Percentiles rank a stretch among this genome's conserved stretches.
Evolutionary conservation across 2,797 vertebrate species (phyloP).

Genomic region (Poeciliopsis presidionis): DNA sequence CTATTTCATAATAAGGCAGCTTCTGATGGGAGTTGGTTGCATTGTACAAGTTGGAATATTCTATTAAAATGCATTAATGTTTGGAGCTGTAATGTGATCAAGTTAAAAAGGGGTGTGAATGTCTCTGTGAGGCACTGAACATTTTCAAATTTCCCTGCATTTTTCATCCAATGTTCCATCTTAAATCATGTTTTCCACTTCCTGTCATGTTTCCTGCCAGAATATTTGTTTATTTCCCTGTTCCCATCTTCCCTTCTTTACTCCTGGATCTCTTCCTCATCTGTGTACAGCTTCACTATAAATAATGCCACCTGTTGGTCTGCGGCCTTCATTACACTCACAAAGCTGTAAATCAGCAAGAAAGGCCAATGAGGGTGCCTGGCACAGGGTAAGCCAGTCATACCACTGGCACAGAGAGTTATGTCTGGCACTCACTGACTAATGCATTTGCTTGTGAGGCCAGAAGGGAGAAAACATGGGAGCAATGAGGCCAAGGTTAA

Average conservation of each 20-base stretch:
- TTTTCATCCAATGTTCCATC: too few species aligned
- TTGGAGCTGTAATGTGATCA: background rate
- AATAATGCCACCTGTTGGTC: slow-evolving; percentile 82
- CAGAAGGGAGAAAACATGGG: slow-evolving; percentile 52
- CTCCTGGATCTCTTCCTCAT: slow-evolving; percentile 9
- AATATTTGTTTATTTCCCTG: background rate
- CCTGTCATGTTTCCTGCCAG: background rate
- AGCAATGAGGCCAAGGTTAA: slow-evolving; percentile 74
- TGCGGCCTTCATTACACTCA: slow-evolving; percentile 64
- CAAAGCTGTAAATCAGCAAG: slow-evolving; percentile 51
- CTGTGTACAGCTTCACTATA: slow-evolving; percentile 55
- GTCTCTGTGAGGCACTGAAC: background rate
- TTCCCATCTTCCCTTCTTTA: slow-evolving; percentile 19
- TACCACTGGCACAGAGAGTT: slow-evolving; percentile 59
- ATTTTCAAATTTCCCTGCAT: background rate
- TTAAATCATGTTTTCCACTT: slow-evolving; percentile 6
- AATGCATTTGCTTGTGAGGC: slow-evolving; percentile 64
- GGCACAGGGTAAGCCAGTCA: slow-evolving; percentile 50
- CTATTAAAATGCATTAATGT: background rate
- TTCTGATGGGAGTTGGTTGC: background rate
- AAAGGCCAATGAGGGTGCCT: slow-evolving; percentile 50
- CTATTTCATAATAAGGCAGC: background rate
- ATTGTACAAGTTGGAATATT: background rate
- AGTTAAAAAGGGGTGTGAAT: background rate
- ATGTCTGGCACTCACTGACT: slow-evolving; percentile 72